These are phyloP conservation scores for Aphidius gifuensis DNA, from an alignment of 1,140 invertebrate species.

Conservation along the genomic window DNA sequence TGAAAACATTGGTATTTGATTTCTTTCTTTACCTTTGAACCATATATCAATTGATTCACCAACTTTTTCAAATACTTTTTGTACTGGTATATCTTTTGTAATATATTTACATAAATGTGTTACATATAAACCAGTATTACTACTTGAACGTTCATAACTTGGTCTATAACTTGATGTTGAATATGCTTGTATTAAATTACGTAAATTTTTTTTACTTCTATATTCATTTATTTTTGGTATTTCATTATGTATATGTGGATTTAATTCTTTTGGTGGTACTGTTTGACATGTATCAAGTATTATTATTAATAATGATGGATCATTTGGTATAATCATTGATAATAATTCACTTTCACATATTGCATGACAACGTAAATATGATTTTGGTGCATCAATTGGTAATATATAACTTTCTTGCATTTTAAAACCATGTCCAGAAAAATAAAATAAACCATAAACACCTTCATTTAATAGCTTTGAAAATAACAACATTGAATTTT, in stretches of 20 bases:
- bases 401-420: constrained; percentile 50
- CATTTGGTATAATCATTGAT: constrained; percentile 34
- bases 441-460: constrained; percentile 50
- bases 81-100: constrained; percentile 36
- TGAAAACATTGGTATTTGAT: constrained; percentile 47
- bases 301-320: constrained; percentile 44
- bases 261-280: constrained; percentile 36
- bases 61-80: constrained; percentile 43
- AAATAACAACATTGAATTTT: constrained; percentile 41
- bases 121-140: constrained; percentile 39
- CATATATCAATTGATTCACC: constrained; percentile 41
- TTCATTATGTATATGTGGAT: constrained; percentile 42
- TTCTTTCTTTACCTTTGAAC: constrained; percentile 38
- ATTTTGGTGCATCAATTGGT: constrained; percentile 40
- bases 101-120: constrained; percentile 43
- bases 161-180: constrained; percentile 43
- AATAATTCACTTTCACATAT: constrained; percentile 47
- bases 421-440: constrained; percentile 50
- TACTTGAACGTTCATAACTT: constrained; percentile 38
- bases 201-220: constrained; percentile 37
- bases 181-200: constrained; percentile 46
- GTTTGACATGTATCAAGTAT: constrained; percentile 50
- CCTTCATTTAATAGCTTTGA: constrained; percentile 36
- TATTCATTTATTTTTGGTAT: constrained; percentile 40
- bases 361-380: constrained; percentile 40